A percentile compares a stretch with the other conserved stretches of the same genome.
Conservation (phyloP, 1,140 invertebrate genomes). For the Neodiprion virginianus region DNA sequence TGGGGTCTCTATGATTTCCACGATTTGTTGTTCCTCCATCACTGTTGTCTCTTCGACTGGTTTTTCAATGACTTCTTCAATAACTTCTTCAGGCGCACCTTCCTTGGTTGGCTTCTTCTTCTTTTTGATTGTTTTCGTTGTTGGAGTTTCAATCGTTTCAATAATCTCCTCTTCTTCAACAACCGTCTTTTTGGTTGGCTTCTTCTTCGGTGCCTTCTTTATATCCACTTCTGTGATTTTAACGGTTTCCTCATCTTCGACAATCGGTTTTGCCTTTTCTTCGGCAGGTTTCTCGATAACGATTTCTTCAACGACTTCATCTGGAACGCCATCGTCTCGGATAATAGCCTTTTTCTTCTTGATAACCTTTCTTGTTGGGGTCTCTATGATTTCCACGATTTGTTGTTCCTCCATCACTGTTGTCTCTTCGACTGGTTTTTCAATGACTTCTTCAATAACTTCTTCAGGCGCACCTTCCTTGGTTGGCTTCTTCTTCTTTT, state of each 20-base stretch:
- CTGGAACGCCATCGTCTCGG: slow-evolving; percentile 31
- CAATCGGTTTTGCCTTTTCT: slow-evolving; percentile 9
- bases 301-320: slow-evolving; percentile 34
- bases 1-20: slow-evolving; percentile 34
- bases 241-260: slow-evolving; percentile 9
- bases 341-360: slow-evolving; percentile 27
- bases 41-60: slow-evolving; percentile 21
- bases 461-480: slow-evolving; percentile 21
- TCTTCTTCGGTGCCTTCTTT: background rate
- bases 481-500: slow-evolving; percentile 35
- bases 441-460: background rate
- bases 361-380: slow-evolving; percentile 28
- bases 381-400: slow-evolving; percentile 33
- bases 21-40: slow-evolving; percentile 32
- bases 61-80: slow-evolving; percentile 30
- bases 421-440: slow-evolving; percentile 17
- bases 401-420: slow-evolving; percentile 31
- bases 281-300: slow-evolving; percentile 26
- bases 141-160: slow-evolving; percentile 23
- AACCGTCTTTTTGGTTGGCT: slow-evolving; percentile 14
- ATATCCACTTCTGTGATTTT: slow-evolving; percentile 15
- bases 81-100: slow-evolving; percentile 26
- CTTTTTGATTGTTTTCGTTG: slow-evolving; percentile 39
- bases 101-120: slow-evolving; percentile 36
- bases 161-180: slow-evolving; percentile 24